Evolutionary conservation across 2,113 vertebrate genomes (phyloP).

Genomic region (Nyctibius bracteatus): DNA sequence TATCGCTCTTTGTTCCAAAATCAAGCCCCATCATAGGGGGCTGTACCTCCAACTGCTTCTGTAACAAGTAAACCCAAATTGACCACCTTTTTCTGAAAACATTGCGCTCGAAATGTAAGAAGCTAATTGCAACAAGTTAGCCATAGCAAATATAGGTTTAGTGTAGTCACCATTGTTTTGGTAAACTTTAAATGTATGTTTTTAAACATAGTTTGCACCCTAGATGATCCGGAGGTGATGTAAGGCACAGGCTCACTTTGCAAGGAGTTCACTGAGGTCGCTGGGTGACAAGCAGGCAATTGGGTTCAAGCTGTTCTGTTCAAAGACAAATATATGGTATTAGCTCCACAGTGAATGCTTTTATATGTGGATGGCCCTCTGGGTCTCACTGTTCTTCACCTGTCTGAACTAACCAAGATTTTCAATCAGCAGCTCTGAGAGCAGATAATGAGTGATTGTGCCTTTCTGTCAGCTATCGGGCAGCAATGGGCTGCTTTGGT

Average conservation of each 20-base stretch:
- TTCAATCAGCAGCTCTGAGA: neutral
- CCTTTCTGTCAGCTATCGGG: neutral
- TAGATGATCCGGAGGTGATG: neutral
- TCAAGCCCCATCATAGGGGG: rapidly evolving
- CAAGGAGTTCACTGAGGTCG: neutral
- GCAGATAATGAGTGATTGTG: neutral
- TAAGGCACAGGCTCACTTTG: neutral
- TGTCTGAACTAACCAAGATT: neutral
- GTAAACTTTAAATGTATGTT: neutral
- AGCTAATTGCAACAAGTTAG: neutral
- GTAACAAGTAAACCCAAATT: neutral
- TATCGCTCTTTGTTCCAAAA: too few species aligned
- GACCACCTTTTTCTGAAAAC: neutral
- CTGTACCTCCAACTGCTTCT: neutral
- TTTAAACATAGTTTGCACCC: neutral
- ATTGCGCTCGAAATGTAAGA: neutral
- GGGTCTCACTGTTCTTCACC: neutral
- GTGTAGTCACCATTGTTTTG: neutral
- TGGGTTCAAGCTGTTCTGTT: neutral
- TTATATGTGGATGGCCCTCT: neutral
- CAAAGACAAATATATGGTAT: neutral
- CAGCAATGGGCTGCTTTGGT: neutral
- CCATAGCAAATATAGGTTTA: neutral
- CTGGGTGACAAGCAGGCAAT: neutral
- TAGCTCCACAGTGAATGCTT: neutral